Base-by-base conservation (phyloP, 2,113 vertebrate species). In the Formicarius rufipectus region DNA sequence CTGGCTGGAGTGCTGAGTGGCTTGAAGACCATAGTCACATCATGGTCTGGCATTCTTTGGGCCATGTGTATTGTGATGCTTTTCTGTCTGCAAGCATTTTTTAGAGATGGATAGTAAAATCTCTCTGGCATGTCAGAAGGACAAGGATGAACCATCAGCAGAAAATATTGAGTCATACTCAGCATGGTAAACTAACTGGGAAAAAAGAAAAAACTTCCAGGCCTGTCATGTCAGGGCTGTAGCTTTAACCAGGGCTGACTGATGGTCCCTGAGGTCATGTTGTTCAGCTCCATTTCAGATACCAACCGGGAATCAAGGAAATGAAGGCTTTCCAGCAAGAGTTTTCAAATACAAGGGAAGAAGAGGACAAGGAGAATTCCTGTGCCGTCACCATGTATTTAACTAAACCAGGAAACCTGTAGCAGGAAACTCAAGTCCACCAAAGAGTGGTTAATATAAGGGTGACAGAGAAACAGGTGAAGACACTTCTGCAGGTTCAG, bases 1-100 rank as follows among this genome's bases (percentile, higher is more conserved):
- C 25, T n/a, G 28, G 1, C 8, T 67, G 28, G 18, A 22, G 14
- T 35, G 9, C 21, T 59, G 39, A 59, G 47, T 33, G 24, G 19
- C 19, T 42, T 42, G 50, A 66, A 90, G 47, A 53, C 5, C 25
- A 14, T 0, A 72, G 31, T 45, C 28, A 63, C 7, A 42, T 3
- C 6, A 20, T 1, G 3, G 1, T 55, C 44, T 5, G 4, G 1
- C 14, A 39, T 47, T 62, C 10, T 49, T 52, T 35, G 22, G 7
- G 30, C 60, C 53, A 33, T 4, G 2, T 66, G 17, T 9, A 39
- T 52, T 7, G 15, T 9, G 9, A 23, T 22, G 17, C 3, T 67
- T 75, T 93, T 53, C 28, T 59, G 6, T 60, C 69, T 69, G 16
- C 7, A 55, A 72, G 21, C 49, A 10, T n/a, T 23, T 69, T 86